Percentiles rank a stretch among this genome's conserved stretches.
These are phyloP conservation scores for Elachura formosa DNA, from an alignment of 2,113 vertebrate genomes.

Conservation along the genomic window DNA sequence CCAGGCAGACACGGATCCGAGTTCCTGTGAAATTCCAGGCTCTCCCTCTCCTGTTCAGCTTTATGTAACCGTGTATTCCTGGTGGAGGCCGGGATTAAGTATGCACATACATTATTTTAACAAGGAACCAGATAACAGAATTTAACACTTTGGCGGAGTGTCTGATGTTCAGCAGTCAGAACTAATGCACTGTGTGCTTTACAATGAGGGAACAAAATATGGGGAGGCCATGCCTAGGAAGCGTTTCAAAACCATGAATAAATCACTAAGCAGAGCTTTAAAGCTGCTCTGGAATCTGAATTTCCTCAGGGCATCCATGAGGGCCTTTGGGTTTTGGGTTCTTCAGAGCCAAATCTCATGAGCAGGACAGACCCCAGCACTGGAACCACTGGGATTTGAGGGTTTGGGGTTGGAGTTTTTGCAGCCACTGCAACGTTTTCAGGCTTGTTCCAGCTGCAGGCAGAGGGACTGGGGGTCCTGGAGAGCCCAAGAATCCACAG, in stretches of 20 bases:
- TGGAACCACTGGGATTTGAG: neutral
- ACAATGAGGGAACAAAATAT: neutral
- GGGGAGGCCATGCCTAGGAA: neutral
- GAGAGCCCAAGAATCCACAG: neutral
- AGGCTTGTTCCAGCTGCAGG: neutral
- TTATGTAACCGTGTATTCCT: neutral
- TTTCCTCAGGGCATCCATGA: neutral
- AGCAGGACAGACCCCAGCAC: neutral
- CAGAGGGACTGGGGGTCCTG: neutral
- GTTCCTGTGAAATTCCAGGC: neutral
- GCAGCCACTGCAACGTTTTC: neutral
- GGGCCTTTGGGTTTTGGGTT: neutral
- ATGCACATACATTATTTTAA: constrained; percentile 1
- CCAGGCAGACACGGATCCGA: neutral
- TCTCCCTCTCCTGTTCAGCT: neutral
- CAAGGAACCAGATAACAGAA: neutral
- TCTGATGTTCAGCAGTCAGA: neutral
- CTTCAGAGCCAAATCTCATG: neutral
- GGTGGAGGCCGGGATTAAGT: neutral
- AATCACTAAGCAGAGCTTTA: neutral
- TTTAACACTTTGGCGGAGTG: neutral
- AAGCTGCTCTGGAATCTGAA: neutral
- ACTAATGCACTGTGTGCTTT: neutral
- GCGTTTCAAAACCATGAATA: neutral
- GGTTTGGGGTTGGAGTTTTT: neutral